These are phyloP conservation scores for Euphydryas editha DNA, from an alignment of 2,888 invertebrate species.

Conservation along the genomic window DNA sequence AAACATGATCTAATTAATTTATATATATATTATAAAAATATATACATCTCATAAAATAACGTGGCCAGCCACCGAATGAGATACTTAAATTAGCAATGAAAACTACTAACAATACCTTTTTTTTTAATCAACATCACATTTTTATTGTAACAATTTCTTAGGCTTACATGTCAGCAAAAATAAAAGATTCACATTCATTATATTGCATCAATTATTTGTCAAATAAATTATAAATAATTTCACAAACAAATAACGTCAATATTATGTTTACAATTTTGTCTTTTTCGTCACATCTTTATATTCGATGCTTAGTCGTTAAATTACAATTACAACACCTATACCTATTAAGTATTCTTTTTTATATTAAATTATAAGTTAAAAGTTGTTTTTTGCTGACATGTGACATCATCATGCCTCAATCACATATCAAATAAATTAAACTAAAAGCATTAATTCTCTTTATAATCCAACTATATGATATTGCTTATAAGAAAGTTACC, in stretches of 20 bases:
- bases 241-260: neutral
- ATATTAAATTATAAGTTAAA: neutral
- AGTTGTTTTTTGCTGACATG: conserved; percentile 32
- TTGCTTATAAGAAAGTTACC: conserved; percentile 23
- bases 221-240: conserved; percentile 7
- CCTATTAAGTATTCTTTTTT: neutral
- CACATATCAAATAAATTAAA: conserved; percentile 20
- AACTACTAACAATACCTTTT: conserved; percentile 46
- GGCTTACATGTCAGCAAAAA: conserved; percentile 43
- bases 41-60: conserved; percentile 65
- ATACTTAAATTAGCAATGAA: conserved; percentile 49
- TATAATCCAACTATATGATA: conserved; percentile 19
- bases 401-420: conserved; percentile 23
- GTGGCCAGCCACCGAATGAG: conserved; percentile 80
- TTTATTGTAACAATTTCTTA: conserved; percentile 52
- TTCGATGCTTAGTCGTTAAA: neutral
- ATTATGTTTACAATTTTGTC: neutral
- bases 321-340: conserved; percentile 2
- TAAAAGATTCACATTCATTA: conserved; percentile 3
- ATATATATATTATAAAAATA: conserved; percentile 72
- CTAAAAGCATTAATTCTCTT: conserved; percentile 21
- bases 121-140: conserved; percentile 54
- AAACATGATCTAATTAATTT: conserved; percentile 64
- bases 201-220: neutral
- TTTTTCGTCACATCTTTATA: neutral